phyloP scores from a whole-genome alignment of 2,888 invertebrate genomes.

The Anoplius nigerrimus region DNA sequence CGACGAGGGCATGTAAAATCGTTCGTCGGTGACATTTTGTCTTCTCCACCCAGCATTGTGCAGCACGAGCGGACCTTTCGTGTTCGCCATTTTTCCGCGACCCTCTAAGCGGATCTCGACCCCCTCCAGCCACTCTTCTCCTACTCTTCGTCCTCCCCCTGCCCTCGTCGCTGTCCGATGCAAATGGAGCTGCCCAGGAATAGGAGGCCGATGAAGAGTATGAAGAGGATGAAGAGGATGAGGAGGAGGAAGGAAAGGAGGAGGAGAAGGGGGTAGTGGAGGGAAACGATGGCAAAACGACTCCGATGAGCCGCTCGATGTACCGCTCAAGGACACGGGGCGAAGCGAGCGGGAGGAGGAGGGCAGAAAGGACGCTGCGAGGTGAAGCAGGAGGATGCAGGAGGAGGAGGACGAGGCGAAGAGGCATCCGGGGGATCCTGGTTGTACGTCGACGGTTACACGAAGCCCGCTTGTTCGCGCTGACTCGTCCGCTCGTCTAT shows the following conservation, averaged over 20 bases:
- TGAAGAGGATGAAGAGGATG: slow-evolving; percentile 21
- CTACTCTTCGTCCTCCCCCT: not conserved
- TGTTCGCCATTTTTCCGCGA: slow-evolving; percentile 50
- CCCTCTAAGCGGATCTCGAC: slow-evolving; percentile 48
- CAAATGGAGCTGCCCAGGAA: slow-evolving; percentile 57
- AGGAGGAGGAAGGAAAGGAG: slow-evolving; percentile 8
- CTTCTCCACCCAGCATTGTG: slow-evolving; percentile 20
- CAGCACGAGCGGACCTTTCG: slow-evolving; percentile 49
- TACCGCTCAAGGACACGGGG: slow-evolving; percentile 65
- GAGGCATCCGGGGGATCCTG: slow-evolving; percentile 1
- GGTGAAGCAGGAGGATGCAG: slow-evolving; percentile 18
- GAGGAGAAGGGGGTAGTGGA: slow-evolving; percentile 10
- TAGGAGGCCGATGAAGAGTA: slow-evolving; percentile 40
- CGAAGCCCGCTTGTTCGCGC: slow-evolving; percentile 44
- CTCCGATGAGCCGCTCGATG: slow-evolving; percentile 44
- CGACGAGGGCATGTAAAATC: slow-evolving; percentile 36
- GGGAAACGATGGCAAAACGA: slow-evolving; percentile 31
- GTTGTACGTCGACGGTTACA: slow-evolving; percentile 37
- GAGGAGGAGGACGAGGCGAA: slow-evolving; percentile 2
- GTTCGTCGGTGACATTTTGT: slow-evolving; percentile 47
- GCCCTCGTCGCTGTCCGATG: slow-evolving; percentile 47
- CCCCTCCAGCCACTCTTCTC: not conserved
- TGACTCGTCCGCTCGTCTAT: slow-evolving; percentile 21
- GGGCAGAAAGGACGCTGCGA: slow-evolving; percentile 23
- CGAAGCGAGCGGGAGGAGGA: slow-evolving; percentile 59